These are phyloP conservation scores for Zingel zingel DNA, from an alignment of 2,113 vertebrate species.

Conservation along the genomic window DNA sequence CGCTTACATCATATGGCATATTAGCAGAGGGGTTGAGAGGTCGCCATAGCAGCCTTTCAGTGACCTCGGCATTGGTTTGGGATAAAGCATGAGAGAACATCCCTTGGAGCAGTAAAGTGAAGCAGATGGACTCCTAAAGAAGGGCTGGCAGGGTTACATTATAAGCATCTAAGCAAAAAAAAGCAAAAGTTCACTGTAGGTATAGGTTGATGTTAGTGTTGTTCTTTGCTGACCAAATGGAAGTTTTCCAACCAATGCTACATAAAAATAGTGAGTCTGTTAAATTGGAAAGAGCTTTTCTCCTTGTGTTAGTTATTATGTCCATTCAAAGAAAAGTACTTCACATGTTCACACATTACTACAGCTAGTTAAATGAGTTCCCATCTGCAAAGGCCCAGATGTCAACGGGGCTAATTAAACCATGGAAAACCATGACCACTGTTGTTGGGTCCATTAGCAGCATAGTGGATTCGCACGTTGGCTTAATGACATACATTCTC, in stretches of 20 bases:
- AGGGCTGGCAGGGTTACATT: conserved; percentile 7
- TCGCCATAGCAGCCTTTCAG: not conserved
- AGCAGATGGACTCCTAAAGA: conserved; percentile 20
- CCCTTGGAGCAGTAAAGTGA: not conserved
- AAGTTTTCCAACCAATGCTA: not conserved
- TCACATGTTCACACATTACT: not conserved
- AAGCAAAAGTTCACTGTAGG: not conserved
- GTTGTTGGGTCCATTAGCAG: not conserved
- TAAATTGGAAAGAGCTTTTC: not conserved
- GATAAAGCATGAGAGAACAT: conserved; percentile 7
- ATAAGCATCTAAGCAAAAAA: not conserved
- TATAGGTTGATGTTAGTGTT: not conserved
- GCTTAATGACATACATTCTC: not conserved
- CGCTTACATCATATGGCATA: conserved; percentile 40
- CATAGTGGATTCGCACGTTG: not conserved
- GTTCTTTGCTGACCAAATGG: not conserved
- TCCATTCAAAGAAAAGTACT: not conserved
- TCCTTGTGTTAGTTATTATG: not conserved
- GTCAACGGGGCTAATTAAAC: not conserved
- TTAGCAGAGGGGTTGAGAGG: conserved; percentile 10
- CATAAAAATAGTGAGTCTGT: not conserved
- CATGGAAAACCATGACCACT: not conserved
- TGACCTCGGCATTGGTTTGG: conserved; percentile 16
- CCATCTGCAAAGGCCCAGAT: not conserved
- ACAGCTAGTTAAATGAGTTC: not conserved